Conservation (phyloP, 2,797 vertebrate species). For the Melanotaenia trifasciata region DNA sequence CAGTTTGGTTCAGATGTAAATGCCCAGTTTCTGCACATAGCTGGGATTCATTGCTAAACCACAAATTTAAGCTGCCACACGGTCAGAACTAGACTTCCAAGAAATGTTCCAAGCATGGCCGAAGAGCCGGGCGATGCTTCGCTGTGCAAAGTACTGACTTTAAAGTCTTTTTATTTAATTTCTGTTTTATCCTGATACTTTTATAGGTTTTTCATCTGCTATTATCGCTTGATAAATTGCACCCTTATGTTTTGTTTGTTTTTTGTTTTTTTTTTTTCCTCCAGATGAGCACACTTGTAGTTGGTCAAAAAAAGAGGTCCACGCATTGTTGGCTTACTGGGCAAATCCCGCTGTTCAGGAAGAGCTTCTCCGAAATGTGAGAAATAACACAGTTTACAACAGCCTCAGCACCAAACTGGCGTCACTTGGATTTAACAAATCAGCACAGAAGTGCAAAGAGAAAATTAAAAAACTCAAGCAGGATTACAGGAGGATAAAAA, state of each 20-base stretch:
- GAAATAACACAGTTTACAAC: slow-evolving; percentile 42
- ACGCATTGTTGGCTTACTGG: slow-evolving; percentile 48
- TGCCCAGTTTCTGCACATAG: too few species aligned
- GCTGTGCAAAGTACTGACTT: too few species aligned
- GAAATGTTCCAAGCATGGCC: too few species aligned
- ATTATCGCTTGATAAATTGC: not conserved
- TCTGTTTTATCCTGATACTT: too few species aligned
- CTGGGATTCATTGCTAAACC: not conserved
- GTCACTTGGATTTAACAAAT: slow-evolving; percentile 42
- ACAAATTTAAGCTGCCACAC: too few species aligned
- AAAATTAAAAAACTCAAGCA: slow-evolving; percentile 55
- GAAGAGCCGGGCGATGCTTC: too few species aligned
- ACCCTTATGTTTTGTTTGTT: not conserved
- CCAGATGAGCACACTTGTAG: slow-evolving; percentile 22
- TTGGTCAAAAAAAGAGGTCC: slow-evolving; percentile 50
- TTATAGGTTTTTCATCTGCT: too few species aligned
- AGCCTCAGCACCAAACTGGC: slow-evolving; percentile 35
- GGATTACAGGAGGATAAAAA: slow-evolving; percentile 51
- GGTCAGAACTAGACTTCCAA: too few species aligned
- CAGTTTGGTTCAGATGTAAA: too few species aligned
- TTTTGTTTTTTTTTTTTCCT: not conserved
- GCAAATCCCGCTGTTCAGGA: slow-evolving; percentile 42
- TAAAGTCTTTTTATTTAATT: not conserved
- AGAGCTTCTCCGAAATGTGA: slow-evolving; percentile 41
- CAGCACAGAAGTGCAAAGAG: slow-evolving; percentile 44